Evolutionary conservation across 2,888 invertebrate genomes (phyloP), one percentile per base, ranked within the genome.

Genomic region (Fabriciana adippe): DNA sequence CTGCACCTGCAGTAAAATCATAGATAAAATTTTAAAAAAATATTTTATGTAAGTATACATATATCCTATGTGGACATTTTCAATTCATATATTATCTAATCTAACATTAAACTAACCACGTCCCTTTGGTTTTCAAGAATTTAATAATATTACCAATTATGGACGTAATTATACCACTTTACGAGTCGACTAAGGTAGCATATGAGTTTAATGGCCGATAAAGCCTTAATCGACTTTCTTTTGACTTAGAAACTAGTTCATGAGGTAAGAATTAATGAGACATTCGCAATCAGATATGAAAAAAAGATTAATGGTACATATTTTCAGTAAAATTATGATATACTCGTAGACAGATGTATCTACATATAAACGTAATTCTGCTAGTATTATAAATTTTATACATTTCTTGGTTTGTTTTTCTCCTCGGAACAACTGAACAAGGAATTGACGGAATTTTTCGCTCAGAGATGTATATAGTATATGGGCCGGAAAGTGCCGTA

Each of bases 191-290:
- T 50, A 26, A 16, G 55, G 51, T 64, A 68, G 60, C 68, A 57
- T 41, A 59, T 48, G 75, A 87, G 89, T 86, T 89, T 89, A 75
- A 79, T 86, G 88, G 66, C 85, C 89, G 90, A 91, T 90, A 89
- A 82, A 80, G 71, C 74, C 78, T 85, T 88, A 91, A 90, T 90
- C 90, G 84, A 80, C 79, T 82, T 87, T 88, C 86, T 87, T 89
- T 85, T 81, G 80, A 79, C 75, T 76, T 78, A 79, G 78, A 81
- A 87, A 87, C 76, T 73, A 79, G 82, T 80, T 74, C 78, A 70
- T 80, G 77, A 78, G 79, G 80, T 78, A 82, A 84, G 79, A 82
- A 85, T 84, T 84, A 87, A 87, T 86, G 85, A 82, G 78, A 75
- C 69, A 72, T 70, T 78, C 70, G 79, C 79, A 73, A 80, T 79